Percentiles rank a stretch among this genome's conserved stretches.
These are phyloP conservation scores for Crioceris asparagi DNA, from an alignment of 2,888 invertebrate genomes.

Conservation along the genomic window DNA sequence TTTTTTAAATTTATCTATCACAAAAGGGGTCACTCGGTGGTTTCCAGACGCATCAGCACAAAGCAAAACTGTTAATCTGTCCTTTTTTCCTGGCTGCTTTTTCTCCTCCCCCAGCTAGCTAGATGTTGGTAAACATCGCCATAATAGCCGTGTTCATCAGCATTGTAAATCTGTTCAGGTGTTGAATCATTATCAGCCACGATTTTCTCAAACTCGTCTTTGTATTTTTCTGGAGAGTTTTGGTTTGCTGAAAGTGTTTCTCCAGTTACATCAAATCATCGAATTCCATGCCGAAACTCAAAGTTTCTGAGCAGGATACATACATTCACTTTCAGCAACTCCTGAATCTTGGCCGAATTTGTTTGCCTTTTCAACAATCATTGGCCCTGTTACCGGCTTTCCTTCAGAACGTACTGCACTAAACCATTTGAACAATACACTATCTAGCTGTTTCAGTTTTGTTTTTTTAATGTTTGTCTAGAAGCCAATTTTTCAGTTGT, in stretches of 20 bases:
- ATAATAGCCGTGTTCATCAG: background rate
- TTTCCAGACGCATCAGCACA: conserved; percentile 4
- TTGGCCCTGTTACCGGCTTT: too few relatives aligned
- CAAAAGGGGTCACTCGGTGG: conserved; percentile 4
- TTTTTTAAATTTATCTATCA: conserved; percentile 2
- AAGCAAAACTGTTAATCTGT: background rate
- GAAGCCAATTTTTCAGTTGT: background rate
- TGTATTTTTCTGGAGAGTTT: background rate
- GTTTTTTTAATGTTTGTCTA: background rate
- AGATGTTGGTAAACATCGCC: conserved; percentile 3
- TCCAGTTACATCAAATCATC: background rate
- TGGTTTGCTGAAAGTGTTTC: background rate
- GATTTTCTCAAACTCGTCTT: background rate
- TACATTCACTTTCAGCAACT: too few relatives aligned
- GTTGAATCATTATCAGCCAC: too few relatives aligned
- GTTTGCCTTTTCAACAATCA: too few relatives aligned
- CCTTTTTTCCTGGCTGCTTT: background rate
- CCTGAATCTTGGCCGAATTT: too few relatives aligned
- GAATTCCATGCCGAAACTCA: background rate
- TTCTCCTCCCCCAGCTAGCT: background rate
- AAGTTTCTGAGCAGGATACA: background rate
- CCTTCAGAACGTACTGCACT: background rate
- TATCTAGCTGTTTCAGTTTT: background rate
- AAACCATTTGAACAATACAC: background rate
- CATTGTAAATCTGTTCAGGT: background rate